These are phyloP conservation scores for Tenrec ecaudatus DNA, from an alignment of 2,113 vertebrate genomes.

Conservation along the genomic window DNA sequence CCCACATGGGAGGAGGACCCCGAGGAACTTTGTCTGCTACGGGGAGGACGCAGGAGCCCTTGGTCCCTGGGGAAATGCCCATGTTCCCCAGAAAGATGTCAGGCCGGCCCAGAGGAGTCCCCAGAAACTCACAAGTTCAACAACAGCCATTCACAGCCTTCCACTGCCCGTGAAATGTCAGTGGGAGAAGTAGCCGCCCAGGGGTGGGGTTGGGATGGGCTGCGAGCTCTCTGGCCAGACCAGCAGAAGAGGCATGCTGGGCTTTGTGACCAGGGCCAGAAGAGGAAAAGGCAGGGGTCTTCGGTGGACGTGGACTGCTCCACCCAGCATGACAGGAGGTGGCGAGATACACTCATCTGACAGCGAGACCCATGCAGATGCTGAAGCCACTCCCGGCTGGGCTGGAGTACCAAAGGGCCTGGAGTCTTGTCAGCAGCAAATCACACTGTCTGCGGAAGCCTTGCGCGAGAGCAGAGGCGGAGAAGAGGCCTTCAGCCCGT, in stretches of 20 bases:
- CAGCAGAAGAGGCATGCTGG: accelerated
- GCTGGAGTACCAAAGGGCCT: constrained; percentile 58
- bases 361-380: constrained; percentile 47
- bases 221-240: background rate
- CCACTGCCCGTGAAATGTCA: background rate
- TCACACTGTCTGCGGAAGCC: background rate
- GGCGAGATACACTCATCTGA: constrained; percentile 67
- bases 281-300: constrained; percentile 71
- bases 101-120: background rate
- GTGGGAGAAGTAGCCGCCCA: background rate
- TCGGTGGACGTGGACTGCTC: constrained; percentile 79
- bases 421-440: background rate
- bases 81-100: background rate
- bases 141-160: background rate
- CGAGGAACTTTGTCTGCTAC: background rate
- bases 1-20: background rate
- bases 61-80: background rate
- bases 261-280: constrained; percentile 31
- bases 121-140: background rate
- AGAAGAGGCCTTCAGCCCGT: background rate
- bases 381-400: constrained; percentile 58
- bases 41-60: background rate
- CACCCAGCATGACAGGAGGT: constrained; percentile 74
- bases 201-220: background rate
- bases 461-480: constrained; percentile 8